Base-by-base conservation (phyloP, 2,797 vertebrate species). In the Glossophaga mutica region DNA sequence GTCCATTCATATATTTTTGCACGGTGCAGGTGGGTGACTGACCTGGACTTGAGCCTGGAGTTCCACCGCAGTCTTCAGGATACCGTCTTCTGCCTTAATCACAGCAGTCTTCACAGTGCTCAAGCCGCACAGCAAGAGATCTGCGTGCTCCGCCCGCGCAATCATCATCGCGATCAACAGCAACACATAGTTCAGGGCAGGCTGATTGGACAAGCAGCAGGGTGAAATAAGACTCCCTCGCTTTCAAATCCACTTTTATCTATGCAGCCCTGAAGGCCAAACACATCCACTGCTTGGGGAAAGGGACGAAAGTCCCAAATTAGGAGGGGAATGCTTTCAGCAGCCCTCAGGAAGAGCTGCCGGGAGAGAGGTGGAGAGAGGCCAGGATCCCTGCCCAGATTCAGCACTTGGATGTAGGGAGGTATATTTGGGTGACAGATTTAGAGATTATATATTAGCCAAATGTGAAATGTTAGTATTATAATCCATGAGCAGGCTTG, bases 291-390 rank as follows among this genome's bases (percentile, higher is more conserved):
- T 8, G n/a, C 10, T 48, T 87, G 55, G 32, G n/a, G 50, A 5
- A 50, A 52, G 5, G 24, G 16, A 34, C 14, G 52, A 79, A 57
- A 59, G 21, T 68, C 29, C 97, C 99, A 97, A 32, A 97, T 92
- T 14, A 99, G 93, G 74, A 99, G 76, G 68, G 93, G 79, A 3
- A 52, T 97, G 65, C 85, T 99, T 98, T 98, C 21, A 16, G 11
- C 3, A 59, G 39, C 22, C 42, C 46, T 68, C 18, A 22, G 15
- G 18, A 70, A 84, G 22, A 94, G 52, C 52, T 68, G 73, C 98
- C 98, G 77, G 73, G 6, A 26, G 5, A 12, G 10, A 46, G 37
- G 32, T 19, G 16, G 19, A 50, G 12, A 73, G n/a, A 11, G 11
- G 44, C 68, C 55, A 65, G 73, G 77, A 83, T 9, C 18, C 26